Evolutionary conservation across 2,113 vertebrate genomes (phyloP).

Genomic region (Sander vitreus): DNA sequence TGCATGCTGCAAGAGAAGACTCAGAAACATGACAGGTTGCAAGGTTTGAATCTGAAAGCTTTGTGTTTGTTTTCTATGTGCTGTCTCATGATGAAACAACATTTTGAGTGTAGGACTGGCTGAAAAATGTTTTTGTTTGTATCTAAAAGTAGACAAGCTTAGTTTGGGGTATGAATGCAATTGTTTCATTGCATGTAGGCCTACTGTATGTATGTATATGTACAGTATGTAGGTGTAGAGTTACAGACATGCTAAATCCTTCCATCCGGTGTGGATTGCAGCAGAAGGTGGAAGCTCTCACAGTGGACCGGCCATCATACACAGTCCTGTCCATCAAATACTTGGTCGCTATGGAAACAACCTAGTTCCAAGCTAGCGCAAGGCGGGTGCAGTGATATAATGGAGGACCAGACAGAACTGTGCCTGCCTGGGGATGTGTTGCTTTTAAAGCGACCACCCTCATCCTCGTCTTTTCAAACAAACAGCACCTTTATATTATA

Average conservation of each 20-base stretch:
- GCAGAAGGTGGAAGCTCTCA: slow-evolving; percentile 55
- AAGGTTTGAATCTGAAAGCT: slow-evolving; percentile 26
- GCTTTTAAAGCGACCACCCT: slow-evolving; percentile 62
- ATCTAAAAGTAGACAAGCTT: slow-evolving; percentile 44
- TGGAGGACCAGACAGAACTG: slow-evolving; percentile 72
- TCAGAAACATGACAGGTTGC: neutral
- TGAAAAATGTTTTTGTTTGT: slow-evolving; percentile 34
- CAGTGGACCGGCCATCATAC: slow-evolving; percentile 70
- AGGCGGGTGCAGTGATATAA: slow-evolving; percentile 71
- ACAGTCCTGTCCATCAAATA: slow-evolving; percentile 82
- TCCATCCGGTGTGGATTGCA: slow-evolving; percentile 34
- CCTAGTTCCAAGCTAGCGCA: slow-evolving; percentile 82
- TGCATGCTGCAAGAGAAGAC: slow-evolving; percentile 6
- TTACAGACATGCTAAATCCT: slow-evolving; percentile 36
- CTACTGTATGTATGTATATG: neutral
- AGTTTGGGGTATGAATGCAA: slow-evolving; percentile 32
- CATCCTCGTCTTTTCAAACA: slow-evolving; percentile 52
- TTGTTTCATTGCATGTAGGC: neutral
- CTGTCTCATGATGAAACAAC: slow-evolving; percentile 9
- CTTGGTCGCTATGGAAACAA: slow-evolving; percentile 86
- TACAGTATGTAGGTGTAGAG: neutral
- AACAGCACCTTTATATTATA: neutral
- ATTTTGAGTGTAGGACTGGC: slow-evolving; percentile 19
- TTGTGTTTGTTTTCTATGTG: slow-evolving; percentile 22
- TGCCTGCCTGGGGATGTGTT: slow-evolving; percentile 57